A percentile compares a stretch with the other conserved stretches of the same genome.
Evolutionary conservation across 2,113 vertebrate species (phyloP).

Genomic region (Forbesichthys papilliferus): DNA sequence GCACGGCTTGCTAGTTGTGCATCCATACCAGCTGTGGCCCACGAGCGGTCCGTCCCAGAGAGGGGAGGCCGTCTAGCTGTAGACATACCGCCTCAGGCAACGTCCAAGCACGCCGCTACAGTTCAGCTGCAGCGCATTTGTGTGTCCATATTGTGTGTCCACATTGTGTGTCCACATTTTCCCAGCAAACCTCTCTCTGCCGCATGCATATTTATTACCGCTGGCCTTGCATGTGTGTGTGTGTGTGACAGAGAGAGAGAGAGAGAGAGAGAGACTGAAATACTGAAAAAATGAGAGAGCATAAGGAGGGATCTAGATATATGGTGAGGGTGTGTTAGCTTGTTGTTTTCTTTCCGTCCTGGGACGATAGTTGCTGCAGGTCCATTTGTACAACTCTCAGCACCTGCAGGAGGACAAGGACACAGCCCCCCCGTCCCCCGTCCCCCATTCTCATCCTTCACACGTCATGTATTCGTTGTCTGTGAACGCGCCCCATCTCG

Average conservation of each 20-base stretch:
- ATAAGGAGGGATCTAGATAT: slow-evolving; percentile 2
- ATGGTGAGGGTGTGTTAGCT: background rate
- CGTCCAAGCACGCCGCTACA: slow-evolving; percentile 12
- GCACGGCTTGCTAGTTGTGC: slow-evolving; percentile 20
- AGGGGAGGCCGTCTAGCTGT: slow-evolving; percentile 11
- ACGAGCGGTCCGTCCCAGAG: background rate
- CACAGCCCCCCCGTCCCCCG: background rate
- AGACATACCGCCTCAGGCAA: slow-evolving; percentile 10
- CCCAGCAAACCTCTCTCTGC: slow-evolving; percentile 11
- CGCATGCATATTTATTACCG: slow-evolving; percentile 11
- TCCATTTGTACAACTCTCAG: slow-evolving; percentile 29
- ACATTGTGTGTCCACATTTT: too few relatives aligned
- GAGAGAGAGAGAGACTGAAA: too few relatives aligned
- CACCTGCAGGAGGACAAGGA: slow-evolving; percentile 34
- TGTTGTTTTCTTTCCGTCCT: slow-evolving; percentile 2
- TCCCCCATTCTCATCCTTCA: slow-evolving; percentile 7
- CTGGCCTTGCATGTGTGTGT: background rate
- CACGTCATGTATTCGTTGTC: background rate
- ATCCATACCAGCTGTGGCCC: slow-evolving; percentile 19
- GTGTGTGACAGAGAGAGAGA: background rate
- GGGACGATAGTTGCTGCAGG: slow-evolving; percentile 11
- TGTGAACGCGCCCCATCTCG: too few relatives aligned
- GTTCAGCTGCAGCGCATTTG: slow-evolving; percentile 34
- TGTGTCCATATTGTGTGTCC: background rate
- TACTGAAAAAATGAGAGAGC: too few relatives aligned